Evolutionary conservation across 2,797 vertebrate species (phyloP).

Genomic region (Propithecus deckenii): DNA sequence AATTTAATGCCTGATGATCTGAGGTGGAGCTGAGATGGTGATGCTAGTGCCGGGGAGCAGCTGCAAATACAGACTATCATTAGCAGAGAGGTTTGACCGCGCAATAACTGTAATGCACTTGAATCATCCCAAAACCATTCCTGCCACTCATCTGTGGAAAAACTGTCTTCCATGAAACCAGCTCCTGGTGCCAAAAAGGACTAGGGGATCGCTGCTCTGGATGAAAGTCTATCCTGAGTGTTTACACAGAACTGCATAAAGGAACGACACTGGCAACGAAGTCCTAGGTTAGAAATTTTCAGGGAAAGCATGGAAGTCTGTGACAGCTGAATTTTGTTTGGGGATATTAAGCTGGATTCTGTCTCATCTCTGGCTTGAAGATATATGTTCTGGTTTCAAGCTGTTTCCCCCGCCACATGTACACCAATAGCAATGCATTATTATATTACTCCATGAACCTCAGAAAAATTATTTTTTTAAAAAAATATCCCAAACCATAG

Average conservation of each 20-base stretch:
- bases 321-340: neutral
- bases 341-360: neutral
- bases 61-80: too few species aligned
- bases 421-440: neutral
- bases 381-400: neutral
- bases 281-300: neutral
- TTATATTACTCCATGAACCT: neutral
- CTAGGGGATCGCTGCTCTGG: too few species aligned
- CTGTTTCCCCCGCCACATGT: too few species aligned
- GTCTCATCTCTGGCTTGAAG: neutral
- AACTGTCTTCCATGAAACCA: too few species aligned
- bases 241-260: neutral
- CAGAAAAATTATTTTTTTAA: neutral
- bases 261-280: neutral
- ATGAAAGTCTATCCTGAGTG: neutral
- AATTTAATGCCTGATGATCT: too few species aligned
- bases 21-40: too few species aligned
- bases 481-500: neutral
- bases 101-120: too few species aligned
- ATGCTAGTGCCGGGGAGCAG: too few species aligned
- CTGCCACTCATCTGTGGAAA: too few species aligned
- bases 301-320: neutral
- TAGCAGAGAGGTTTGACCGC: too few species aligned
- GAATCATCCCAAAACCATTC: too few species aligned
- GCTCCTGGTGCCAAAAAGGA: too few species aligned